Evolutionary conservation across 2,888 invertebrate genomes (phyloP).

Genomic region (Phyllotreta striolata): DNA sequence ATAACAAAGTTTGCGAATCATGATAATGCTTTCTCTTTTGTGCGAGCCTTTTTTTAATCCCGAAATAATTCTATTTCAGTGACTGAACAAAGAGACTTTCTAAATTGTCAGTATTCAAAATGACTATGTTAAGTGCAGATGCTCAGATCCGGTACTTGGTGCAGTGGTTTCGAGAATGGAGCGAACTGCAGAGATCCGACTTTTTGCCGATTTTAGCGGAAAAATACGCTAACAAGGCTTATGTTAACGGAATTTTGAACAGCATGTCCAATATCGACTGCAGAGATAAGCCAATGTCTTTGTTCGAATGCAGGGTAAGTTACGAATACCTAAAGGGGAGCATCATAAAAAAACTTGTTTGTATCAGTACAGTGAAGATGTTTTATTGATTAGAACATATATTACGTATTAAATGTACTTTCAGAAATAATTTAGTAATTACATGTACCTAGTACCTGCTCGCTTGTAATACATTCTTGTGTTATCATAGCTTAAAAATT

Average conservation of each 20-base stretch:
- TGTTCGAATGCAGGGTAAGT: slow-evolving; percentile 83
- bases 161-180: slow-evolving; percentile 91
- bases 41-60: slow-evolving; percentile 32
- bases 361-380: too few species aligned
- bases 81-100: slow-evolving; percentile 38
- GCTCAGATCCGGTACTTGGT: slow-evolving; percentile 82
- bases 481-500: too few species aligned
- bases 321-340: not conserved
- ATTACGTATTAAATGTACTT: too few species aligned
- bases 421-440: too few species aligned
- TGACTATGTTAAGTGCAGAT: slow-evolving; percentile 65
- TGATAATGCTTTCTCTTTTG: slow-evolving; percentile 52
- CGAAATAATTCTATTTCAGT: slow-evolving; percentile 45
- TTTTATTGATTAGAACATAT: too few species aligned
- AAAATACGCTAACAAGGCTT: slow-evolving; percentile 67
- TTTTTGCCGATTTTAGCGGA: slow-evolving; percentile 80
- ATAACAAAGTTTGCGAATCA: slow-evolving; percentile 48
- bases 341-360: too few species aligned
- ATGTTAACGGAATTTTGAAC: slow-evolving; percentile 78
- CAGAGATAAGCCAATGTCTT: slow-evolving; percentile 79
- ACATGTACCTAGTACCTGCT: too few species aligned
- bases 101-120: slow-evolving; percentile 36
- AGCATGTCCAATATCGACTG: slow-evolving; percentile 72
- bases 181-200: slow-evolving; percentile 85
- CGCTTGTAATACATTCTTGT: too few species aligned